Evolutionary conservation across 1,140 invertebrate species (phyloP).

Genomic region (Drosophila pruinosa): DNA sequence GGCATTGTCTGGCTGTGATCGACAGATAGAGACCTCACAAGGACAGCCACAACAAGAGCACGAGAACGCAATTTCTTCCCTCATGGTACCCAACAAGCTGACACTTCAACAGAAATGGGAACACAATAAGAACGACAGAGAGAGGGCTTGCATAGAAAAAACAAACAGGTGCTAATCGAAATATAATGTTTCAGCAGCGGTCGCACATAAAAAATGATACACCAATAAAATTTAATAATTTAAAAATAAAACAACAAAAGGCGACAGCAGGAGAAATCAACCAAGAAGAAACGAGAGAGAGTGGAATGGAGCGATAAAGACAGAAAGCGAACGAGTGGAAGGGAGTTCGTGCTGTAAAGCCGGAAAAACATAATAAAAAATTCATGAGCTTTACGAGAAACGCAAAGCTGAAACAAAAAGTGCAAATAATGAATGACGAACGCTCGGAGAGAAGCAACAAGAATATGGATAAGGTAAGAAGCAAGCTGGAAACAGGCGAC

Average conservation of each 20-base stretch:
- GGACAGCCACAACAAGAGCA: slow-evolving; percentile 28
- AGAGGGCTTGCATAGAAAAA: slow-evolving; percentile 21
- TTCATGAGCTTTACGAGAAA: slow-evolving; percentile 67
- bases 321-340: background rate
- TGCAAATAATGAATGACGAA: slow-evolving; percentile 78
- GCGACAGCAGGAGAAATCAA: background rate
- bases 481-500: slow-evolving; percentile 10
- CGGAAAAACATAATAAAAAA: slow-evolving; percentile 77
- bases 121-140: background rate
- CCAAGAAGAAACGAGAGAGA: slow-evolving; percentile 1
- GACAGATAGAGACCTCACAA: slow-evolving; percentile 28
- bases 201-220: slow-evolving; percentile 79
- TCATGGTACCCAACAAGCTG: no score
- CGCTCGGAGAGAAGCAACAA: slow-evolving; percentile 23
- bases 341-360: slow-evolving; percentile 38
- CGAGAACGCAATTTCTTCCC: no score
- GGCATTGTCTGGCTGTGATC: slow-evolving; percentile 39
- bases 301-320: slow-evolving; percentile 7
- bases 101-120: no score
- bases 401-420: slow-evolving; percentile 60
- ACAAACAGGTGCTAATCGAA: slow-evolving; percentile 80
- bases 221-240: slow-evolving; percentile 81
- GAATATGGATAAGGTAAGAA: background rate
- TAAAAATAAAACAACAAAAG: slow-evolving; percentile 72
- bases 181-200: slow-evolving; percentile 77